Percentiles rank a stretch among this genome's conserved stretches.
These are phyloP conservation scores for Sardinella longiceps DNA, from an alignment of 2,797 vertebrate genomes.

Conservation along the genomic window DNA sequence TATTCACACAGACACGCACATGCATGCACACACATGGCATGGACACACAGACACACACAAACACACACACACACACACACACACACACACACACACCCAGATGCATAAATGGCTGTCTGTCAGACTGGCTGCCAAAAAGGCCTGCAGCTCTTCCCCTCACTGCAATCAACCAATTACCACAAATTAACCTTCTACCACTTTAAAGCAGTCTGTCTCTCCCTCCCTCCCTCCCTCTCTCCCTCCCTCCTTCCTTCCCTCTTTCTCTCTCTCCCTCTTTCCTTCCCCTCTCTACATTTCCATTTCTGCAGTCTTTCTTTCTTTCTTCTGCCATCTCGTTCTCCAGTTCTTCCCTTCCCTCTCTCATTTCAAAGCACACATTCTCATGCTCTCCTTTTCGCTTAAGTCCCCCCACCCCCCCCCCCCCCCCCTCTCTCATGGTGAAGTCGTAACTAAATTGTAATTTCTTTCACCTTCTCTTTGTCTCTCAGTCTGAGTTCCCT, in stretches of 20 bases:
- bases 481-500: neutral
- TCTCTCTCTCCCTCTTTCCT: neutral
- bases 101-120: slow-evolving; percentile 52
- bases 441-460: no score
- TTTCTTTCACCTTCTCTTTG: neutral
- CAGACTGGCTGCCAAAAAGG: slow-evolving; percentile 52
- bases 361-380: neutral
- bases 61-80: neutral
- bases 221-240: slow-evolving; percentile 18
- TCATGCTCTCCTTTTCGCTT: slow-evolving; percentile 7
- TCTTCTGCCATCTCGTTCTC: neutral
- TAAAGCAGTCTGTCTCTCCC: slow-evolving; percentile 39
- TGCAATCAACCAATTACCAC: slow-evolving; percentile 71
- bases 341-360: neutral
- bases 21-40: neutral
- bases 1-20: neutral
- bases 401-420: neutral
- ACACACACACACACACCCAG: neutral
- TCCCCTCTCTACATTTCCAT: neutral
- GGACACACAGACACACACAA: neutral
- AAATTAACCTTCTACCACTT: slow-evolving; percentile 58
- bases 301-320: slow-evolving; percentile 23
- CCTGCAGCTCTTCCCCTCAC: slow-evolving; percentile 55
- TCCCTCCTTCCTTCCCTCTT: neutral
- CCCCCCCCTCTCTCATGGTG: neutral